These are phyloP conservation scores for Tinea pellionella DNA, from an alignment of 2,888 invertebrate genomes.

Conservation along the genomic window DNA sequence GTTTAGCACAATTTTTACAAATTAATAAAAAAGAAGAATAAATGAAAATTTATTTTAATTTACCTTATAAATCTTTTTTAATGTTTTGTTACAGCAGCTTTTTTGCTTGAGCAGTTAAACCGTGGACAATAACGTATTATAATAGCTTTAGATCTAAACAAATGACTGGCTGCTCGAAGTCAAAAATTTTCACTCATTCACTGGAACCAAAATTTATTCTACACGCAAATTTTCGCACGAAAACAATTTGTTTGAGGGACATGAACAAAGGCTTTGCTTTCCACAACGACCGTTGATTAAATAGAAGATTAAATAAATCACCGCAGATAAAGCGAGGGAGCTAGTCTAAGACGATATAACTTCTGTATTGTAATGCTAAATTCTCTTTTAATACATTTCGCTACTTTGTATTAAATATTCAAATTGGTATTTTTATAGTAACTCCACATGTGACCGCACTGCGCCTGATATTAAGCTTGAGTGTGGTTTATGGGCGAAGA, in stretches of 20 bases:
- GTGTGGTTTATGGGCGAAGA: too few relatives aligned
- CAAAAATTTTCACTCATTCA: constrained; percentile 9
- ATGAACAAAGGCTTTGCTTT: constrained; percentile 18
- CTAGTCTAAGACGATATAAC: not conserved
- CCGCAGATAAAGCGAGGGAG: constrained; percentile 7
- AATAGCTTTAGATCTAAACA: not conserved
- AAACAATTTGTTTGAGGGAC: constrained; percentile 19
- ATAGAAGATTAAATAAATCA: constrained; percentile 20
- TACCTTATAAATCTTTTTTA: not conserved
- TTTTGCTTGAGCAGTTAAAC: not conserved
- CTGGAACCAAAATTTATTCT: constrained; percentile 17
- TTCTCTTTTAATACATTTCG: not conserved
- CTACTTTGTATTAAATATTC: not conserved
- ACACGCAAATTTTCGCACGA: constrained; percentile 18
- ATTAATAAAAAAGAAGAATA: not conserved
- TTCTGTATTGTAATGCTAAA: not conserved
- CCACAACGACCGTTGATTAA: constrained; percentile 19
- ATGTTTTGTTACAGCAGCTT: not conserved
- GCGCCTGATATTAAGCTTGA: too few relatives aligned
- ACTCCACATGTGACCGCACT: too few relatives aligned
- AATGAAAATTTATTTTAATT: not conserved
- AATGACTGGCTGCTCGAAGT: not conserved
- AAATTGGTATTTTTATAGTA: not conserved
- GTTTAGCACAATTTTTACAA: not conserved
- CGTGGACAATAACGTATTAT: not conserved